Evolutionary conservation across 2,888 invertebrate genomes (phyloP).

Genomic region (Gerris lacustris): DNA sequence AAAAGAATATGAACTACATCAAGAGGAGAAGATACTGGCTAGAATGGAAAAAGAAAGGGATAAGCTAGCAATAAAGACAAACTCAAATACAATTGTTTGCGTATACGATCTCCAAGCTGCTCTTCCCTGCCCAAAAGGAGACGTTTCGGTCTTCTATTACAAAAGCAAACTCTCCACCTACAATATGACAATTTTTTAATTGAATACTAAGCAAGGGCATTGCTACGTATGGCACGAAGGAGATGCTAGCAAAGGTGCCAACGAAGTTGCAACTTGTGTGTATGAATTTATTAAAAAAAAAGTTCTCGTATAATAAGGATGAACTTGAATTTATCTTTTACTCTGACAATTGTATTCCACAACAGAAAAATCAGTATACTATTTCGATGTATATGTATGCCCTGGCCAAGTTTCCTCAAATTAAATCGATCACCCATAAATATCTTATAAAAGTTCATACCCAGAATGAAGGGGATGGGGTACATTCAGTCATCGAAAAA

Average conservation of each 20-base stretch:
- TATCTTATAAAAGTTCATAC: slow-evolving; percentile 10
- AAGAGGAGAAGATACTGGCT: slow-evolving; percentile 27
- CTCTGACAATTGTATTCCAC: slow-evolving; percentile 31
- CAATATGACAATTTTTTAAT: neutral
- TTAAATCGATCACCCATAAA: slow-evolving; percentile 9
- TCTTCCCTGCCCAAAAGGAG: neutral
- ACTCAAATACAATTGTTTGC: slow-evolving; percentile 23
- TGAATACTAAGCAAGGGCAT: neutral
- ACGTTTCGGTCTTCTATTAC: neutral
- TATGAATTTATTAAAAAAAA: slow-evolving; percentile 18
- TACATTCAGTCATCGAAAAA: slow-evolving; percentile 13
- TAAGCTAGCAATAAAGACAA: slow-evolving; percentile 25
- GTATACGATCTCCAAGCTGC: neutral
- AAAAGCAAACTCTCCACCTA: neutral
- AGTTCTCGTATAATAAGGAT: neutral
- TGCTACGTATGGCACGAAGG: slow-evolving; percentile 28
- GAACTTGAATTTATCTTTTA: slow-evolving; percentile 26
- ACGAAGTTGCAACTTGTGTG: slow-evolving; percentile 27
- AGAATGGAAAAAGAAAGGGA: slow-evolving; percentile 27
- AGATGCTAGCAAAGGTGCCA: slow-evolving; percentile 23
- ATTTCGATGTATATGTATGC: slow-evolving; percentile 7
- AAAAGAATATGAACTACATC: slow-evolving; percentile 11
- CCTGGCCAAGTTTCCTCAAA: neutral
- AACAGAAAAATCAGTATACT: slow-evolving; percentile 24
- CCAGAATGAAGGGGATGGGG: slow-evolving; percentile 14